Percentiles rank a stretch among this genome's conserved stretches.
phyloP scores from a whole-genome alignment of 1,140 invertebrate genomes.

The Apis dorsata region DNA sequence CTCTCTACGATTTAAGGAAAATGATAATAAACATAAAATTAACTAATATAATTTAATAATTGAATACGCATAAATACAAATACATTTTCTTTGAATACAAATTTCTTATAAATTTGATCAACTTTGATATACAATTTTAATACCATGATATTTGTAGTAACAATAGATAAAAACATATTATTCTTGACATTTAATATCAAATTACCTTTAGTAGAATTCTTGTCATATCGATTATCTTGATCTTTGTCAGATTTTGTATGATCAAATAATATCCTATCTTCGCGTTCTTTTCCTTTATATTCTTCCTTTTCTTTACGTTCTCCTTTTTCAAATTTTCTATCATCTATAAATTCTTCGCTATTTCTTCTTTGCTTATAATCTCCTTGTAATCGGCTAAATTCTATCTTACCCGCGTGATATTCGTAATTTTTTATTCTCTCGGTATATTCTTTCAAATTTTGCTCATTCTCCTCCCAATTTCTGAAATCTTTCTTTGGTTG shows the following conservation, averaged over 20 bases:
- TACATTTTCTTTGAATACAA: not conserved
- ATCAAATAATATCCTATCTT: conserved; percentile 49
- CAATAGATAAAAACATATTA: not conserved
- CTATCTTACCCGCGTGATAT: conserved; percentile 34
- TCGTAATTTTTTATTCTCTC: conserved; percentile 67
- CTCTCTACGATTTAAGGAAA: conserved; percentile 69
- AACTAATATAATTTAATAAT: not conserved
- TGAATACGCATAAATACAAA: not conserved
- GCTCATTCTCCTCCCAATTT: conserved; percentile 77
- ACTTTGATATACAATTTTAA: not conserved
- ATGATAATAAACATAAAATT: conserved; percentile 33
- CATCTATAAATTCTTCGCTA: conserved; percentile 50
- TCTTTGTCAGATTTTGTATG: conserved; percentile 52
- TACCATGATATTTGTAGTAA: not conserved
- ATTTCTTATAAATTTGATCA: not conserved
- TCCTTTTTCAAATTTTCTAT: conserved; percentile 71
- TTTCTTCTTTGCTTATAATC: conserved; percentile 52
- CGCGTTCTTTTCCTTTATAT: conserved; percentile 64
- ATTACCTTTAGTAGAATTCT: conserved; percentile 62
- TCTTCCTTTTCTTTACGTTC: conserved; percentile 63
- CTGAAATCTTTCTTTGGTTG: conserved; percentile 70
- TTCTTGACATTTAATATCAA: conserved; percentile 36
- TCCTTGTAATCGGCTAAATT: conserved; percentile 36
- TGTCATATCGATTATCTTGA: conserved; percentile 52
- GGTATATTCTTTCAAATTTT: conserved; percentile 73